Base-by-base conservation (phyloP, 2,888 invertebrate species). In the Cryptocephalus moraei region DNA sequence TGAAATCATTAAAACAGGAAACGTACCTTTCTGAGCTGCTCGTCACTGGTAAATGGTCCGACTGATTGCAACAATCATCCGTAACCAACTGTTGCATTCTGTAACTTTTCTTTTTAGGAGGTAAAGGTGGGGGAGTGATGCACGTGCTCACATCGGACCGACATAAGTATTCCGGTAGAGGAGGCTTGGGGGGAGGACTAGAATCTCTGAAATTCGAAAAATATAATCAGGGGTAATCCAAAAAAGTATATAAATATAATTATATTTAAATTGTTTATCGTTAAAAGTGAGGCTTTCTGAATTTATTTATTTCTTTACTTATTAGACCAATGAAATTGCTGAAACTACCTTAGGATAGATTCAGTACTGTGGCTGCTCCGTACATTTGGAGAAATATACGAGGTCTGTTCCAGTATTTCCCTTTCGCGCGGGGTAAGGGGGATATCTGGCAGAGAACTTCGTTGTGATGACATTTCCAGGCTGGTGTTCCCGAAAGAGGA, bases 151-250 rank as follows among this genome's bases (percentile, higher is more conserved):
- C 49, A 34, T 62, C 60, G 11, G 60, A 59, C 10, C 49, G 56
- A 41, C 58, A 55, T 41, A 63, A 46, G 42, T 54, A 56, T 33
- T 60, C 78, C 60, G 92, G 91, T 59, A 92, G 75, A 45, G 92
- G 91, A 43, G 93, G 92, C 72, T 93, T 92, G 9, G 91, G 91
- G 49, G 91, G 90, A 49, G 82, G 82, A 69, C 79, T 80, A 54
- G 84, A 73, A 64, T 81, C 81, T 40, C 52, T 52, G 38, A 40
- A 43, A 22, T 22, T 4, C 22, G 22, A 22, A 22, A 22, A 22
- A 22, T 6, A 22, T 14, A 38, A 10, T 36, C 32, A 9, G 22
- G 32, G 14, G 4, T 22, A 22, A 22, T 22, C 22, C 6, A 6
- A 22, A 22, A 22, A 22, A 22, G 6, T 22, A 22, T 22, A 22